Base-by-base conservation (phyloP, 2,888 invertebrate species). In the Cryptophagus acutangulus region DNA sequence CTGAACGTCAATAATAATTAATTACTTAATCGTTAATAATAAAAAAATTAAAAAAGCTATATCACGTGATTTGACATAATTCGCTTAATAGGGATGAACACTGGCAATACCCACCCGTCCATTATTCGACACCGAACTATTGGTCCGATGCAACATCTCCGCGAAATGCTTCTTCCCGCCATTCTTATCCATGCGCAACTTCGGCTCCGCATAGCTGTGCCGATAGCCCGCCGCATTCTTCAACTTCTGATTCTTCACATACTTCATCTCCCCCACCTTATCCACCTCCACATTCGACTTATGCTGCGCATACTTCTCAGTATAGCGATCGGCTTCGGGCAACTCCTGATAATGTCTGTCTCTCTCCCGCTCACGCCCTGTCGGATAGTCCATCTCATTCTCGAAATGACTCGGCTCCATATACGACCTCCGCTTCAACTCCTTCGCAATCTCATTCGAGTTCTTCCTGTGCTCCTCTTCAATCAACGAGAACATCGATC, bases 201-300 rank as follows among this genome's bases (percentile, higher is more conserved):
- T 71, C 12, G 80, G 78, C 52, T 82, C 81, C n/a, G 79, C 82
- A 55, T 81, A 82, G 59, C 81, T 81, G 58, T 81, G 81, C 36
- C 81, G 73, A 45, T 69, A 70, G 1, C 67, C 67, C 2, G 62
- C 65, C 36, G 53, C 58, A 14, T 56, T 57, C 13, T 48, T 49
- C 2, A 46, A 31, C 43, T 65, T 65, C 39, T 65, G 65, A 45
- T 62, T 65, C 38, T 65, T 66, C 0, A 57, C 38, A 35, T 61
- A 62, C 33, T 62, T 62, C 38, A 43, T 40, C 2, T 57, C 54
- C 0, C 54, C 51, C 2, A 60, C 50, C 49, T 63, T 62, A 44
- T 68, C 68, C 31, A 63, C 34, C 17, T 67, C 67, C n/a, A 13
- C 4, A 26, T 26, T 12, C 3, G 13, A 14, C 14, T 15, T 3